phyloP scores from a whole-genome alignment of 2,797 vertebrate species.

The Diglossa cyanea region DNA sequence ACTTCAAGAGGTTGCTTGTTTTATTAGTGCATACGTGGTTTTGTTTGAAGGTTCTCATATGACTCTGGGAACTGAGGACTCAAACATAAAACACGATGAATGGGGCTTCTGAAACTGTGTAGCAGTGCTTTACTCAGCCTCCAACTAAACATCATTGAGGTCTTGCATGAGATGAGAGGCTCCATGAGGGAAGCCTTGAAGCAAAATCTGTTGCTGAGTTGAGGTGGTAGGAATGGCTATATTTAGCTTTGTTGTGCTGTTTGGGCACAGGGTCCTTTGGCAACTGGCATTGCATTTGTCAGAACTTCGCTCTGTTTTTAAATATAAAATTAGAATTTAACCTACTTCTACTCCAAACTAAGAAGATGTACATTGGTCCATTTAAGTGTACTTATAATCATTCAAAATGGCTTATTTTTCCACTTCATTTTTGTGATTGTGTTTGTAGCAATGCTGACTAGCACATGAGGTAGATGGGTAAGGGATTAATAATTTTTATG shows the following conservation, averaged over 20 bases:
- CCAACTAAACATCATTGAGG: not conserved
- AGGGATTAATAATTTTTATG: not conserved
- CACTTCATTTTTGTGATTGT: not conserved
- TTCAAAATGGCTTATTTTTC: not conserved
- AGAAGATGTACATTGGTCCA: not conserved
- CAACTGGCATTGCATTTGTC: not conserved
- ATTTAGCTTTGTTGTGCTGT: not conserved
- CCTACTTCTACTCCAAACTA: not conserved
- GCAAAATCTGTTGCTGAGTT: not conserved
- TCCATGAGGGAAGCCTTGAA: not conserved
- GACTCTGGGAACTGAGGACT: not conserved
- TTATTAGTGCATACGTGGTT: not conserved
- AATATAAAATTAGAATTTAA: slow-evolving; percentile 30
- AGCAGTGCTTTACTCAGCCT: not conserved
- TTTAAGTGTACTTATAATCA: not conserved
- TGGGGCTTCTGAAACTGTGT: not conserved
- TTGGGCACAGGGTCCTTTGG: not conserved
- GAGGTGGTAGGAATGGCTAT: not conserved
- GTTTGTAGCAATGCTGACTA: not conserved
- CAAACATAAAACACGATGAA: not conserved
- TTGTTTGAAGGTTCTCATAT: not conserved
- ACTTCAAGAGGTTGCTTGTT: not conserved
- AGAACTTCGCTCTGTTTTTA: slow-evolving; percentile 14
- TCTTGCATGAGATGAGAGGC: not conserved
- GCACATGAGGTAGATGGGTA: not conserved